Evolutionary conservation across 1,140 invertebrate genomes (phyloP).

Genomic region (Heterodera schachtii): DNA sequence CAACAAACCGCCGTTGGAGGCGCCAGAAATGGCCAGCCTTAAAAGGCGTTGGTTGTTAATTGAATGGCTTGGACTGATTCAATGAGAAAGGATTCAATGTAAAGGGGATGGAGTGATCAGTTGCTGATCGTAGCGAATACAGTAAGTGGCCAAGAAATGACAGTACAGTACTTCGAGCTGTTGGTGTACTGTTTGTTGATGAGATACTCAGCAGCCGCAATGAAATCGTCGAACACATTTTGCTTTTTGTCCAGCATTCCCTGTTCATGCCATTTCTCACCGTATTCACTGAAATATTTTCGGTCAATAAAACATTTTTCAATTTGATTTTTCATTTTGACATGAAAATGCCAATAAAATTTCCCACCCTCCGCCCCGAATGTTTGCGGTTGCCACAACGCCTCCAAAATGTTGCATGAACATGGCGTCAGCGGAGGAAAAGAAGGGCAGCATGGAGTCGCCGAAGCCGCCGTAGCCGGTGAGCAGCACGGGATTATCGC

Average conservation of each 20-base stretch:
- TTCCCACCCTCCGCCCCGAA: slow-evolving; percentile 94
- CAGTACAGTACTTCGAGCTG: slow-evolving; percentile 69
- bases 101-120: too few relatives aligned
- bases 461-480: slow-evolving; percentile 99
- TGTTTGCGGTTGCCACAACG: slow-evolving; percentile 86
- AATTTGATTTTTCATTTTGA: too few relatives aligned
- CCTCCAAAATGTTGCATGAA: slow-evolving; percentile 89
- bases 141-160: slow-evolving; percentile 23
- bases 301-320: too few relatives aligned
- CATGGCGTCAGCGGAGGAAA: slow-evolving; percentile 79
- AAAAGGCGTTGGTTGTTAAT: too few relatives aligned
- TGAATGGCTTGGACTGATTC: too few relatives aligned
- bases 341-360: too few relatives aligned
- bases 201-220: slow-evolving; percentile 86
- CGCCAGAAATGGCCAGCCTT: too few relatives aligned
- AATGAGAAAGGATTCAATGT: too few relatives aligned
- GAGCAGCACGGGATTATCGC: slow-evolving; percentile 78
- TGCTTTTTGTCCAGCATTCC: slow-evolving; percentile 90
- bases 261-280: slow-evolving; percentile 91
- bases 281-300: slow-evolving; percentile 78
- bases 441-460: slow-evolving; percentile 82
- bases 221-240: slow-evolving; percentile 96
- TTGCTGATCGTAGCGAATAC: too few relatives aligned
- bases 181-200: slow-evolving; percentile 78
- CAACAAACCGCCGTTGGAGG: too few relatives aligned